Evolutionary conservation across 1,140 invertebrate species (phyloP), one percentile per base, ranked within the genome.

Genomic region (Lepidurus arcticus): DNA sequence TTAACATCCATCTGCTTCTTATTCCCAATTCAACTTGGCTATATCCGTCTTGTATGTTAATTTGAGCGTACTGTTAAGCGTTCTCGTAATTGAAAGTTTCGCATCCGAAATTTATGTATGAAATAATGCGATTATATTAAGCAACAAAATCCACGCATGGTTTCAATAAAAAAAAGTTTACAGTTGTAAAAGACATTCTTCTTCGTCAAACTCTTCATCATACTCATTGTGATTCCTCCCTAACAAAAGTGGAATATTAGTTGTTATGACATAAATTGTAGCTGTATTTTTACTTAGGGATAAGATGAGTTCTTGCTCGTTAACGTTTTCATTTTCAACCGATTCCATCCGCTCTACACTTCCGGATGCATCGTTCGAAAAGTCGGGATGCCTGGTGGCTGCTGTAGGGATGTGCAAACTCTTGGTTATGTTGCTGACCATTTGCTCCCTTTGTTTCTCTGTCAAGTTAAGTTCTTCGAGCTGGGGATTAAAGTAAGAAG

Each of bases 141-240:
- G 10, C 45, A 10, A 16, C 45, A 47, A 11, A 47, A 47, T 47
- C 1, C 45, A 47, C 10, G 16, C 10, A 10, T 47, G 7, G 10
- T 3, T 16, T 16, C 45, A 47, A 9, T 4, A 16, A 47, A 47
- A 47, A 47, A 47, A 16, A 65, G 16, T 65, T 65, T 16, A 65
- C 21, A 65, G 53, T 7, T 65, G 53, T 65, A 65, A 65, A 65
- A 65, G 53, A 65, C 53, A 65, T 65, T 65, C 53, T 65, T 65
- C 53, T 65, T 65, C 53, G 9, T 65, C 53, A 65, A 65, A 65
- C 53, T 65, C 53, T 21, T 65, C 9, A 16, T 65, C 53, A 16
- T 65, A 65, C 53, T 7, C 53, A 11, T 65, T 65, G 1, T n/a
- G 6, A 65, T 65, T 13, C 8, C 9, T 65, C 53, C 53, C 53